phyloP scores from a whole-genome alignment of 2,113 vertebrate genomes.

The Perccottus glenii region DNA sequence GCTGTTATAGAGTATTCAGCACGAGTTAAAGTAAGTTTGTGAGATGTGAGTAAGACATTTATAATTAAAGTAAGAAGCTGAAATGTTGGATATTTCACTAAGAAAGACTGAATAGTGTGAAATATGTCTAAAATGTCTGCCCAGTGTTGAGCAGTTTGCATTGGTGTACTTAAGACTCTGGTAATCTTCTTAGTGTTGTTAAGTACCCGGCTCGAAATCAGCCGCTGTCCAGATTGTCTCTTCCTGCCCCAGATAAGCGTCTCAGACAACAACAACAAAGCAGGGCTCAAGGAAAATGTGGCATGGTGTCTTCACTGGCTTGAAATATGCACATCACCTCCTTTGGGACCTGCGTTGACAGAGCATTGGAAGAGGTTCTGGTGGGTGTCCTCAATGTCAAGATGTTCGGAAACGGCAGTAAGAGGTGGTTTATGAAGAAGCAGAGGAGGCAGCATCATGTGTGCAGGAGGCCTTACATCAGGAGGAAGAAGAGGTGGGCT shows the following conservation, averaged over 20 bases:
- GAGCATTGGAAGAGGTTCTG: slow-evolving; percentile 55
- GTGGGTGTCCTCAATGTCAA: slow-evolving; percentile 58
- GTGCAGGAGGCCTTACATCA: slow-evolving; percentile 74
- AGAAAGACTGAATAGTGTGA: slow-evolving; percentile 29
- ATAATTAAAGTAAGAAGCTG: slow-evolving; percentile 32
- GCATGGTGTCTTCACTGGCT: slow-evolving; percentile 50
- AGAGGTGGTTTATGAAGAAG: slow-evolving; percentile 83
- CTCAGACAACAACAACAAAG: slow-evolving; percentile 75
- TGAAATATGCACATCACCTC: slow-evolving; percentile 74
- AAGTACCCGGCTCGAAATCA: slow-evolving; percentile 80
- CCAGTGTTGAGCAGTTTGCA: slow-evolving; percentile 68
- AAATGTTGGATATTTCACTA: slow-evolving; percentile 31
- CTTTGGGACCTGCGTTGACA: slow-evolving; percentile 58
- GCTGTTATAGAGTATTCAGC: no score
- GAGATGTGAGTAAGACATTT: slow-evolving; percentile 2
- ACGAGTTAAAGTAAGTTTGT: no score
- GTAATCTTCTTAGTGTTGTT: slow-evolving; percentile 89
- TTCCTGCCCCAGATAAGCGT: slow-evolving; percentile 75
- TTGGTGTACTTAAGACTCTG: slow-evolving; percentile 80
- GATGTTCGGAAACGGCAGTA: slow-evolving; percentile 83
- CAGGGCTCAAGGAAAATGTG: slow-evolving; percentile 58
- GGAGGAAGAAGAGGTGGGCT: slow-evolving; percentile 79
- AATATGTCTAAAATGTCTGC: slow-evolving; percentile 53
- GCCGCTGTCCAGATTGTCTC: slow-evolving; percentile 83
- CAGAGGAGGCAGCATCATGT: slow-evolving; percentile 69